These are phyloP conservation scores for Apoderus coryli DNA, from an alignment of 2,888 invertebrate species.

Conservation along the genomic window DNA sequence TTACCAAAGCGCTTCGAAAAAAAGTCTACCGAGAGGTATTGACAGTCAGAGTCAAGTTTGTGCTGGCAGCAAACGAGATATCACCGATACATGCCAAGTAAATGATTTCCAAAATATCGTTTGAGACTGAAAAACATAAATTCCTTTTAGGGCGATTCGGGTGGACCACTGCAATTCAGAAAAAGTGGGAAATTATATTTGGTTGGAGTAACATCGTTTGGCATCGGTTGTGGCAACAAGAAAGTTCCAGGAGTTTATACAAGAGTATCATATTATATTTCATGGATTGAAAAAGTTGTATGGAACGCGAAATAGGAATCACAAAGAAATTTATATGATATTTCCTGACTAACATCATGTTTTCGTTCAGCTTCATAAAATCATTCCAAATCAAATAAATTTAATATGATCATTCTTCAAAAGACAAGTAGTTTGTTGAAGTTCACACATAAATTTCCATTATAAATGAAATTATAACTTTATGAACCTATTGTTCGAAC, in stretches of 20 bases:
- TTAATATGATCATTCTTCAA: no score
- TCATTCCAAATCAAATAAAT: no score
- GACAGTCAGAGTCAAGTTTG: constrained; percentile 32
- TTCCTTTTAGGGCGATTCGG: constrained; percentile 22
- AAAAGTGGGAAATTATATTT: constrained; percentile 18
- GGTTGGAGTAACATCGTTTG: constrained; percentile 23
- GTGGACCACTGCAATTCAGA: constrained; percentile 22
- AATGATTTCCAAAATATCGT: no score
- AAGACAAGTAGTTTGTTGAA: no score
- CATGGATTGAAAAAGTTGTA: constrained; percentile 21
- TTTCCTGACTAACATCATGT: no score
- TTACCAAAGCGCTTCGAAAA: constrained; percentile 20
- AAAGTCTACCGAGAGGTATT: constrained; percentile 29
- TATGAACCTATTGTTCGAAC: no score
- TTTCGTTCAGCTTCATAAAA: no score
- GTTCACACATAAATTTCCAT: no score
- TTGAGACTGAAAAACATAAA: no score
- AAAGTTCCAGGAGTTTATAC: constrained; percentile 22
- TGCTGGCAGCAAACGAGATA: constrained; percentile 30
- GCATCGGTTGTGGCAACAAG: constrained; percentile 20
- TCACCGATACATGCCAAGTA: constrained; percentile 38
- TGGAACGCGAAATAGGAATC: no score
- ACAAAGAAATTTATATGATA: no score
- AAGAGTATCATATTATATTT: constrained; percentile 19
- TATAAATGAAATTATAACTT: no score